Percentiles rank a stretch among this genome's conserved stretches.
Evolutionary conservation across 2,888 invertebrate species (phyloP).

Genomic region (Eupithecia subfuscata): DNA sequence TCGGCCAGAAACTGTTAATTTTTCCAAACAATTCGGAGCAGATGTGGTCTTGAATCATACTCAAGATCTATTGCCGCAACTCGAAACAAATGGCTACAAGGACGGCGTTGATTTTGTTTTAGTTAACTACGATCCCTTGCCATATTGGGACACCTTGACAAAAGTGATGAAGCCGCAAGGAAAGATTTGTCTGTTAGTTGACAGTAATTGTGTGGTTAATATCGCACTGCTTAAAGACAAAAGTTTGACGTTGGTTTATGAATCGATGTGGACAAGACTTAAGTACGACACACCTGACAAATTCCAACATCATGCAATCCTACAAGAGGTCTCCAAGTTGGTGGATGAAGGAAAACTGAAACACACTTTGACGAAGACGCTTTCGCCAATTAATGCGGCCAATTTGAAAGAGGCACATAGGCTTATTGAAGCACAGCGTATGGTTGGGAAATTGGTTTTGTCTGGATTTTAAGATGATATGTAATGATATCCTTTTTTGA

Average conservation of each 20-base stretch:
- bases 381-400: constrained; percentile 72
- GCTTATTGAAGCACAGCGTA: constrained; percentile 65
- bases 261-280: constrained; percentile 70
- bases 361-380: constrained; percentile 63
- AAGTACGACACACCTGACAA: constrained; percentile 73
- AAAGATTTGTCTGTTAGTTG: constrained; percentile 71
- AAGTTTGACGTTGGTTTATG: constrained; percentile 69
- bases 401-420: constrained; percentile 71
- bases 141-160: constrained; percentile 73
- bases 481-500: not conserved
- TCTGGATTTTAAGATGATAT: constrained; percentile 55
- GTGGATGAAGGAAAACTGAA: constrained; percentile 65
- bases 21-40: constrained; percentile 65
- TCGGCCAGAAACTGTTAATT: constrained; percentile 60
- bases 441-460: constrained; percentile 73
- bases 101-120: constrained; percentile 71
- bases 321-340: constrained; percentile 63
- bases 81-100: constrained; percentile 61
- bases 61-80: constrained; percentile 63
- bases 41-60: constrained; percentile 70
- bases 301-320: constrained; percentile 64
- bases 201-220: constrained; percentile 68
- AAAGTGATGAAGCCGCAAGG: constrained; percentile 72
- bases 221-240: constrained; percentile 68
- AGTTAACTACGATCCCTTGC: constrained; percentile 73